Base-by-base conservation (phyloP, 2,888 invertebrate species). In the Ptychoptera contaminata region DNA sequence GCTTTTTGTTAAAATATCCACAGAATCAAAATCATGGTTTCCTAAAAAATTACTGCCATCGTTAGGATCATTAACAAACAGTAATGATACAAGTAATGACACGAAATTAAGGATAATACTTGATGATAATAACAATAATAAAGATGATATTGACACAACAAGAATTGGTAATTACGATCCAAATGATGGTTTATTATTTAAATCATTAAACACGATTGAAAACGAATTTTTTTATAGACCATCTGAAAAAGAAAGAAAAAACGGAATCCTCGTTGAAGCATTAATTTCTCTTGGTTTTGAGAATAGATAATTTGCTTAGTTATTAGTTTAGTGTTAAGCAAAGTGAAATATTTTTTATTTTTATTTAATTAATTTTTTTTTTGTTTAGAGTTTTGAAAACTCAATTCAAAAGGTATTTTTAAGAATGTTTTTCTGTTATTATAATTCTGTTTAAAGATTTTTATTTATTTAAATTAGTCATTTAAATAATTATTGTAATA, bases 1-100 rank as follows among this genome's bases (percentile, higher is more conserved):
- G n/a, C n/a, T n/a, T n/a, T n/a, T n/a, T n/a, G n/a, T n/a, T n/a
- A n/a, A n/a, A n/a, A n/a, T n/a, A n/a, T n/a, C n/a, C 34, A 16
- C 51, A 62, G 65, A 65, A 50, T 65, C 64, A 3, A 56, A 59
- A 16, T 57, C 56, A 16, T 55, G 63, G 45, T 62, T 65, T 31
- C 48, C 45, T 2, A 42, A 16, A 41, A 39, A 44, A 31, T 7
- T 23, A 23, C 7, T 23, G 7, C 31, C 16, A n/a, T 36, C 43
- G 40, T 31, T 43, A 30, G 40, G 37, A 11, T 6, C 15, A 15
- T 16, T 37, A 16, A 34, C 42, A 23, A 35, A 30, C 11, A 42
- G 12, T 9, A 35, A 15, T 8, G 16, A 30, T 42, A 34, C 29
- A 44, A 52, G 16, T 11, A n/a, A n/a, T 11, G 32, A 32, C 8